phyloP scores from a whole-genome alignment of 2,797 vertebrate genomes.

The Pogoniulus pusillus region DNA sequence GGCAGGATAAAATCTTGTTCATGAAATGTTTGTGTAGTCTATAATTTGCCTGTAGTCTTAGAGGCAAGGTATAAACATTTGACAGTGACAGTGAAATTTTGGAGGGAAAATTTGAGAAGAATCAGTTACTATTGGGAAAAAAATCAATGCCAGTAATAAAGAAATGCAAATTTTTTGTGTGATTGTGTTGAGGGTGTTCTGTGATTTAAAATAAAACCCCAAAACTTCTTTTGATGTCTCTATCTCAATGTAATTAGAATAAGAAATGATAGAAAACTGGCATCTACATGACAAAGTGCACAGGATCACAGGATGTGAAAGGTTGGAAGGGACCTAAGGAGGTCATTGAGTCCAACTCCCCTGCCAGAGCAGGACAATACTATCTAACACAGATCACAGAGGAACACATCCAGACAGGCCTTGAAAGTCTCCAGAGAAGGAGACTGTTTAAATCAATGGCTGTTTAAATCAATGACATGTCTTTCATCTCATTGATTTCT shows the following conservation, averaged over 20 bases:
- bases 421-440: no score
- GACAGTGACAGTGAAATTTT: neutral
- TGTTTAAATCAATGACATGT: neutral
- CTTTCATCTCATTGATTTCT: neutral
- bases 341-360: no score
- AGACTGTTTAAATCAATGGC: no score
- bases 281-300: neutral
- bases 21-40: neutral
- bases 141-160: neutral
- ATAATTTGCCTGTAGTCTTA: neutral
- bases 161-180: neutral
- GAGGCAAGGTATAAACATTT: neutral
- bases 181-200: fast-evolving
- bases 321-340: no score
- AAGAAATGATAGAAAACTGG: neutral
- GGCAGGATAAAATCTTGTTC: neutral
- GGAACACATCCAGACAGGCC: no score
- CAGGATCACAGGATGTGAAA: no score
- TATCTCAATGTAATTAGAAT: neutral
- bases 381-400: no score
- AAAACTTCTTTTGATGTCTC: no score
- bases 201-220: no score
- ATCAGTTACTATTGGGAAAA: neutral
- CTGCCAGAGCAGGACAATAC: no score
- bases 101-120: neutral